Evolutionary conservation across 2,113 vertebrate genomes (phyloP).

Genomic region (Aix galericulata): DNA sequence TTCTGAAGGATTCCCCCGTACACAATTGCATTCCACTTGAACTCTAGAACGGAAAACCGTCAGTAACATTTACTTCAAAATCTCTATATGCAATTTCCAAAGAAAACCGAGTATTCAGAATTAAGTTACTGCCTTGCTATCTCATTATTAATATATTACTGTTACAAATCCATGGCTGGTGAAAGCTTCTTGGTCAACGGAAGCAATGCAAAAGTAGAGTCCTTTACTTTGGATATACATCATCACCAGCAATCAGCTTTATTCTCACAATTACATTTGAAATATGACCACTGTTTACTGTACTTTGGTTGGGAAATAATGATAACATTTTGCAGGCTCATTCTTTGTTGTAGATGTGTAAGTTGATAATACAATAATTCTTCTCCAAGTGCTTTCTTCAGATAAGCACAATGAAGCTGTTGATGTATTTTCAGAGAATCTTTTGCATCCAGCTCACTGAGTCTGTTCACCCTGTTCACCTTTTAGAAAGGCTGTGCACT

Average conservation of each 20-base stretch:
- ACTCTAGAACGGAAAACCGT: conserved; percentile 78
- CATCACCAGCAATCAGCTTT: not conserved
- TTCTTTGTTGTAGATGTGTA: not conserved
- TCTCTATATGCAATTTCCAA: not conserved
- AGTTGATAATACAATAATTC: not conserved
- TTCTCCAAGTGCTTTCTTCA: not conserved
- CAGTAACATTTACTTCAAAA: not conserved
- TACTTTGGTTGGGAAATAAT: not conserved
- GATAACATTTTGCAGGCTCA: not conserved
- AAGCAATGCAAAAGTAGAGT: not conserved
- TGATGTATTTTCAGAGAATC: not conserved
- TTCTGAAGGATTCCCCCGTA: conserved; percentile 90
- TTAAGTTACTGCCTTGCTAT: not conserved
- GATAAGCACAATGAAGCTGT: not conserved
- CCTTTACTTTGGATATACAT: not conserved
- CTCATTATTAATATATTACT: not conserved
- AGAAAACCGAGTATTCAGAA: not conserved
- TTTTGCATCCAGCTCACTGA: not conserved
- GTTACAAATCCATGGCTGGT: not conserved
- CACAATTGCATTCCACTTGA: conserved; percentile 85
- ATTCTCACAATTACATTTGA: not conserved
- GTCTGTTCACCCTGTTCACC: not conserved
- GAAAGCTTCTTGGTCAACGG: not conserved
- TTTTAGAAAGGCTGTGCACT: not conserved
- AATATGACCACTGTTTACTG: not conserved